phyloP scores from a whole-genome alignment of 2,888 invertebrate genomes.

The Microctonus aethiopoides region DNA sequence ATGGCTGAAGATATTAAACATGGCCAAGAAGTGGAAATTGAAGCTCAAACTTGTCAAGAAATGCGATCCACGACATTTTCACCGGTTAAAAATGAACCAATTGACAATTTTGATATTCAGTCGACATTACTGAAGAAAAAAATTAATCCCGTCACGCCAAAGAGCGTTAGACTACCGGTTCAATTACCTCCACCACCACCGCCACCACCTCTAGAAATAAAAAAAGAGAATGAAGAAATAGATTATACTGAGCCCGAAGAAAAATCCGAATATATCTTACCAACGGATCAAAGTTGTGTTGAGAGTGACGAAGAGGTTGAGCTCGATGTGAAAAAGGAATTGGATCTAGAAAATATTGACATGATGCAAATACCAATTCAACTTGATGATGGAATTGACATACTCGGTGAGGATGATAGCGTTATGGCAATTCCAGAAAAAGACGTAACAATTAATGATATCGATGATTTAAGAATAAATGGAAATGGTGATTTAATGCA shows the following conservation, averaged over 20 bases:
- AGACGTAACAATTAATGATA: slow-evolving; percentile 53
- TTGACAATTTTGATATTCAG: slow-evolving; percentile 54
- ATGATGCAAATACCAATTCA: slow-evolving; percentile 84
- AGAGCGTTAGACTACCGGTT: slow-evolving; percentile 41
- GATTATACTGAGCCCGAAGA: slow-evolving; percentile 56
- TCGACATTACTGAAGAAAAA: slow-evolving; percentile 49
- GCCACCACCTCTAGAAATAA: slow-evolving; percentile 54
- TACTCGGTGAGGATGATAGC: slow-evolving; percentile 64
- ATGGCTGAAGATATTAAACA: slow-evolving; percentile 57
- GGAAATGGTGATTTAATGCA: slow-evolving; percentile 75
- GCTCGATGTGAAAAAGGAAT: slow-evolving; percentile 58
- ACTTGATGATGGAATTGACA: slow-evolving; percentile 74
- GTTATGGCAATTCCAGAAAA: slow-evolving; percentile 60
- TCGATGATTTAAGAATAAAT: slow-evolving; percentile 60
- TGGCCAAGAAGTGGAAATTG: slow-evolving; percentile 46
- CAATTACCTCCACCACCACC: slow-evolving; percentile 34
- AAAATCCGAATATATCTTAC: slow-evolving; percentile 50
- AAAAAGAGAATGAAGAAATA: slow-evolving; percentile 61
- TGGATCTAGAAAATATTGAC: slow-evolving; percentile 74
- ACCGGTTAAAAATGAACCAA: slow-evolving; percentile 55
- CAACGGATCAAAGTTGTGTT: slow-evolving; percentile 45
- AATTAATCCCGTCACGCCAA: slow-evolving; percentile 52
- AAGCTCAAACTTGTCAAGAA: slow-evolving; percentile 38
- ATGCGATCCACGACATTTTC: slow-evolving; percentile 44
- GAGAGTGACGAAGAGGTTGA: slow-evolving; percentile 58